Conservation (phyloP, 2,888 invertebrate species). For the Oasisia sp. region DNA sequence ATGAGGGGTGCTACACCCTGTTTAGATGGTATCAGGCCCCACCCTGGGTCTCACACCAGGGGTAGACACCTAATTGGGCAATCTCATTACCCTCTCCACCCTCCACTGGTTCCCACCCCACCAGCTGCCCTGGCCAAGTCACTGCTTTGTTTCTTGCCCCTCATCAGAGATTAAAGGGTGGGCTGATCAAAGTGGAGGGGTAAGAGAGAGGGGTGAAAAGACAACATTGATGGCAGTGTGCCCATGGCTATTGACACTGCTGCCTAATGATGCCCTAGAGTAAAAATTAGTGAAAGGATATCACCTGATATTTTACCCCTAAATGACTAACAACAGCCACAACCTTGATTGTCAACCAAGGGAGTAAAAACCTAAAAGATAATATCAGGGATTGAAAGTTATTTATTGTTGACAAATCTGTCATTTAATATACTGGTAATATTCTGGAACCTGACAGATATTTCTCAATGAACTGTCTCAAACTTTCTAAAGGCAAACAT, state of each 20-base stretch:
- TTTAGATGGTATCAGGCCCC: conserved; percentile 6
- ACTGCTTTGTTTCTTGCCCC: background rate
- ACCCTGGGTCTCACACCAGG: background rate
- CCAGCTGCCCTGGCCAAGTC: background rate
- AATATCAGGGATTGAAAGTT: too few relatives aligned
- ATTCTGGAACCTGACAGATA: too few relatives aligned
- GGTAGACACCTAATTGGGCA: conserved; percentile 17
- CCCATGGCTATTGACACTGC: background rate
- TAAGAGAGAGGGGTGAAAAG: background rate
- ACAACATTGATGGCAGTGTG: background rate
- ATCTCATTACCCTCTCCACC: background rate
- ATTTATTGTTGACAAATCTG: too few relatives aligned
- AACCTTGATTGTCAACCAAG: background rate
- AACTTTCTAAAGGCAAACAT: too few relatives aligned
- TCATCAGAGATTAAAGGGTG: background rate
- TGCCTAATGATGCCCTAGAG: background rate
- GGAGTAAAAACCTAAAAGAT: background rate
- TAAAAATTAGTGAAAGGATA: background rate
- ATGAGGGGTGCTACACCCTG: conserved; percentile 1
- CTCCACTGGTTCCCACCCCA: background rate
- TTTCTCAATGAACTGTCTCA: too few relatives aligned
- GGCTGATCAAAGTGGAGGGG: background rate
- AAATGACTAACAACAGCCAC: background rate
- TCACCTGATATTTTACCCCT: background rate
- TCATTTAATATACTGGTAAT: too few relatives aligned